Evolutionary conservation across 2,797 vertebrate species (phyloP), one percentile per base, ranked within the genome.

Genomic region (Gobionotothen gibberifrons): DNA sequence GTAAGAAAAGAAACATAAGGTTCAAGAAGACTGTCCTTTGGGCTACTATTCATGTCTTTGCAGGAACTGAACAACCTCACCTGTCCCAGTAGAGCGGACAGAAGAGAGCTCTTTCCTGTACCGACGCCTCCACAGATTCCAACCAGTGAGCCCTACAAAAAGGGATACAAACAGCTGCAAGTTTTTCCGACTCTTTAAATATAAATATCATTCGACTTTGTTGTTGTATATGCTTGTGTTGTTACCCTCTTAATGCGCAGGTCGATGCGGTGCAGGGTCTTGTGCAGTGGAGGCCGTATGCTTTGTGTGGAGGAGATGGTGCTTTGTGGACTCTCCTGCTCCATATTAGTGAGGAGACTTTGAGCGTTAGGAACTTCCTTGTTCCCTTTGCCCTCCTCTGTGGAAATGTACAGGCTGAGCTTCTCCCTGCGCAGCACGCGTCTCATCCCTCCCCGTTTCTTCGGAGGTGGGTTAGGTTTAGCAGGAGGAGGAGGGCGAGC

Each of bases 321-420:
- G 89, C 93, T 96, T 81, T 95, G 94, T 1, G 94, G 95, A 76
- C 94, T 95, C 76, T 96, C 95, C 88, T 95, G 95, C 85, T 96
- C 95, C 93, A 95, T 95, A 54, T 95, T 92, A 49, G 91, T 90
- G 70, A 96, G 93, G 26, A 95, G 93, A 56, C 92, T 92, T 74
- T 93, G 93, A 6, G 78, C 86, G 0, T 92, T 95, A 53, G 91
- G 89, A 48, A 60, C 70, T 13, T 93, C 93, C 5, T 76, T 83
- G 72, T 72, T 85, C 5, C 11, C 90, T 87, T 95, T 94, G 69
- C 57, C 44, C n/a, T 94, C 92, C 48, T 93, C 93, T 6, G 89
- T 68, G 75, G 76, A 85, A 54, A 95, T 94, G 76, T 93, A 93
- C 13, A 95, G 87, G 73, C 89, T 94, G 2, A 95, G 92, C 74